Evolutionary conservation across 1,140 invertebrate species (phyloP).

Genomic region (Plodia interpunctella): DNA sequence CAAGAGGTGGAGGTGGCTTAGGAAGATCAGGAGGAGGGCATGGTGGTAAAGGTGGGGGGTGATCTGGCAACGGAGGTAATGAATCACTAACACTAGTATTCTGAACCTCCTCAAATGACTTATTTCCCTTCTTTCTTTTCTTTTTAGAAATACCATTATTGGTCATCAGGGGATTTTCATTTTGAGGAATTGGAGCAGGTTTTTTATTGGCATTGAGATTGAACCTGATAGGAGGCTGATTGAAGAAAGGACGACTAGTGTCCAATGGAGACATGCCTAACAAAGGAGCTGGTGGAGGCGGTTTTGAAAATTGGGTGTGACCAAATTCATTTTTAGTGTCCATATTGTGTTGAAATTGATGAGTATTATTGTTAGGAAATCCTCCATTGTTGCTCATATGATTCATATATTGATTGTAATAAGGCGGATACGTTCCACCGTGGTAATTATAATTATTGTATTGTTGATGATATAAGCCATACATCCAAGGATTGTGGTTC

Average conservation of each 20-base stretch:
- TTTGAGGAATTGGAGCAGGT: constrained; percentile 64
- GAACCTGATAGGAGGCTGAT: constrained; percentile 78
- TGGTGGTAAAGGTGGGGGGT: constrained; percentile 75
- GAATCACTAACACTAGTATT: constrained; percentile 47
- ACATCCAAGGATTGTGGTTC: constrained; percentile 69
- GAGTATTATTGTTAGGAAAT: constrained; percentile 40
- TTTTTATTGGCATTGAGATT: constrained; percentile 77
- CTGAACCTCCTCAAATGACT: constrained; percentile 78
- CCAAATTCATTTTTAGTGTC: constrained; percentile 44
- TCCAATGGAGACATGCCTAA: constrained; percentile 63
- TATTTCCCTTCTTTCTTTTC: constrained; percentile 85
- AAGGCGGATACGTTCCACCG: constrained; percentile 63
- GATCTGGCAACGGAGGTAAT: constrained; percentile 79
- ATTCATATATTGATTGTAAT: constrained; percentile 67
- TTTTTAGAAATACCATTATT: constrained; percentile 82
- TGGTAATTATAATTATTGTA: constrained; percentile 66
- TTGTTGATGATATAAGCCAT: constrained; percentile 64
- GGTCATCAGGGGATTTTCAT: constrained; percentile 63
- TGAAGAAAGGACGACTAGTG: constrained; percentile 62
- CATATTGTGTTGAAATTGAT: constrained; percentile 54
- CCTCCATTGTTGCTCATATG: constrained; percentile 56
- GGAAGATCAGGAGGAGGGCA: constrained; percentile 70
- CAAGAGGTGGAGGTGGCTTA: constrained; percentile 67
- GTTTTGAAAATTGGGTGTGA: constrained; percentile 60
- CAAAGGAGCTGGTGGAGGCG: constrained; percentile 64